Base-by-base conservation (phyloP, 2,113 vertebrate species). In the Oreotragus oreotragus region DNA sequence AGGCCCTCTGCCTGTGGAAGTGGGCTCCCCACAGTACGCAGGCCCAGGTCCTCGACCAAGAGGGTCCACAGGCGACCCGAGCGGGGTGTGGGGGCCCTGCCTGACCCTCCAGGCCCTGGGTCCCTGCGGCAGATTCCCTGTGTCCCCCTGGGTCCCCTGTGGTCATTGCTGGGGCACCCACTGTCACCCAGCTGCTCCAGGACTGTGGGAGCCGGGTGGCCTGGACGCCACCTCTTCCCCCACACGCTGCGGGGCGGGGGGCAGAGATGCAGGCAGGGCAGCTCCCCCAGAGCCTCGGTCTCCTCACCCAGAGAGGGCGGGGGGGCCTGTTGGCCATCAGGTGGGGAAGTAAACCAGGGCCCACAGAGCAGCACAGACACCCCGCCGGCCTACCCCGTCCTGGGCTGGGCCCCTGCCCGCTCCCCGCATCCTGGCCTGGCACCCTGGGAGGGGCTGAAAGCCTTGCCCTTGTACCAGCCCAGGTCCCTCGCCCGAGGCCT, bases 211-310 rank as follows among this genome's bases (percentile, higher is more conserved):
- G n/a, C 80, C 2, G 0, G 0, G 3, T 11, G 9, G 64, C 55
- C 28, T 49, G n/a, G 70, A 64, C 1, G 12, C 15, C 66, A 30
- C 19, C 7, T 12, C 5, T 14, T 57, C 16, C n/a, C 49, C 43
- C 0, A n/a, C 13, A n/a, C 5, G 0, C 57, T 10, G 1, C 3
- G 0, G 45, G 27, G 45, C 0, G 1, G 25, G 13, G 2, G n/a
- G 5, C 1, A 1, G 17, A 6, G 2, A 16, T 2, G 3, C 15
- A 8, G 43, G 8, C 51, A 90, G 57, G 90, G 39, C 55, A 28
- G 39, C 77, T 90, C 16, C 8, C 33, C 88, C 13, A 57, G 9
- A 84, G 28, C 12, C 7, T 91, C 58, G 3, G 0, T 60, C 91
- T n/a, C 51, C 86, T 39, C 27, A 33, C 21, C 21, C 81, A 36